These are phyloP conservation scores for Peromyscus eremicus DNA, from an alignment of 2,797 vertebrate genomes.

Conservation along the genomic window DNA sequence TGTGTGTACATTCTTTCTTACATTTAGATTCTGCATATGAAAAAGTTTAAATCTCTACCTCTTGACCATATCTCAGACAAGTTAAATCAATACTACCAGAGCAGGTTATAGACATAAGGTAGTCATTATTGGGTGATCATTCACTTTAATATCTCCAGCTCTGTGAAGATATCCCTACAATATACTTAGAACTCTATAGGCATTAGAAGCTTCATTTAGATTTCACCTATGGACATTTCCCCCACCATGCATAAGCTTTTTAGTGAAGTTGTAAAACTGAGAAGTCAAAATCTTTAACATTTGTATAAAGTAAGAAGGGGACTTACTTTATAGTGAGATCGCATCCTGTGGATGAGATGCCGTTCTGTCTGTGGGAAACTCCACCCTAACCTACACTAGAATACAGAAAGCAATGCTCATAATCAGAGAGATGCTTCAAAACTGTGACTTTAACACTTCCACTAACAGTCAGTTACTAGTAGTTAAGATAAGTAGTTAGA, in stretches of 20 bases:
- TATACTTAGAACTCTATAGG: background rate
- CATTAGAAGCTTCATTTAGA: background rate
- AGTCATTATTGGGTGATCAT: background rate
- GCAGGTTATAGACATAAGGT: background rate
- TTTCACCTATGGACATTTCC: background rate
- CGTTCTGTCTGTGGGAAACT: background rate
- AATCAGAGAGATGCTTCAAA: background rate
- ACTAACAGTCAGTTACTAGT: background rate
- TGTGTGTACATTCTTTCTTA: background rate
- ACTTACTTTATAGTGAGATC: background rate
- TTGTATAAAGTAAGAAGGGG: background rate
- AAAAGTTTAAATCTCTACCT: background rate
- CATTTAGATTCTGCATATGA: background rate
- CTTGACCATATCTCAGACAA: background rate
- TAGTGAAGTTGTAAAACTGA: background rate
- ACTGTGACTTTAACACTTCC: background rate
- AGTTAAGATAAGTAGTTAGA: constrained; percentile 7
- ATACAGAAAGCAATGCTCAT: background rate
- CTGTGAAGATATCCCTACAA: background rate
- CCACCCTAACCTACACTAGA: too few species aligned
- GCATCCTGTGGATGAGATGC: background rate
- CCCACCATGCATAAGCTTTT: background rate
- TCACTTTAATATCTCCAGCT: background rate
- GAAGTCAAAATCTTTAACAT: background rate
- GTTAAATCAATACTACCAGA: background rate